Base-by-base conservation (phyloP, 2,888 invertebrate species). In the Orthosia cruda region DNA sequence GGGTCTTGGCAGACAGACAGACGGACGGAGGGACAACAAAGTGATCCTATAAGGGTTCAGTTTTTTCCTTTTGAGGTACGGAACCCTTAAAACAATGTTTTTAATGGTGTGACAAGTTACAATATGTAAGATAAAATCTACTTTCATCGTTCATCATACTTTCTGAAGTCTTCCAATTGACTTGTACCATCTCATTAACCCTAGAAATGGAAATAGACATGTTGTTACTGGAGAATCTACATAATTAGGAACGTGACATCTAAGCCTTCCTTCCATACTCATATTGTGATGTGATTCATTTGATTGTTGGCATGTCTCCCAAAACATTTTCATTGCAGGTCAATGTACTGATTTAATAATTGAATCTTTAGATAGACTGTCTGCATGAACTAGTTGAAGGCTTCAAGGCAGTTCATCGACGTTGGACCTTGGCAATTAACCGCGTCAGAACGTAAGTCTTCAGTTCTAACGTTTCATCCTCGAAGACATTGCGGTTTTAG, bases 381-480 rank as follows among this genome's bases (percentile, higher is more conserved):
- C 57, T 67, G 59, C 18, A 70, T 54, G 1, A 20, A 71, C 40
- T 40, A 40, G 9, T 40, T 40, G 64, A 61, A 67, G 71, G 16
- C 54, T 50, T 61, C 58, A 70, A 75, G 71, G 68, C 68, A 68
- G 74, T 80, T 73, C 57, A 83, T 80, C 54, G 61, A 59, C 58
- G 49, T 54, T 80, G 78, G 80, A 89, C 83, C 82, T 89, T 88
- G 79, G 87, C 88, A 85, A 89, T 89, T 89, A 90, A 89, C 91
- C 91, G 88, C 91, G 84, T 83, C 87, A 20, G 52, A 57, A 69
- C 66, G 79, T 91, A 90, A 72, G 93, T 92, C 91, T 94, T 94
- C 93, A 70, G 80, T 85, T 91, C 90, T 94, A 90, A 83, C 77
- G 89, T 95, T 93, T 90, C 94, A 91, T 87, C 87, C 87, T 88